A percentile compares a stretch with the other conserved stretches of the same genome.
Evolutionary conservation across 2,113 vertebrate genomes (phyloP).

Genomic region (Dendrocopos noguchii): DNA sequence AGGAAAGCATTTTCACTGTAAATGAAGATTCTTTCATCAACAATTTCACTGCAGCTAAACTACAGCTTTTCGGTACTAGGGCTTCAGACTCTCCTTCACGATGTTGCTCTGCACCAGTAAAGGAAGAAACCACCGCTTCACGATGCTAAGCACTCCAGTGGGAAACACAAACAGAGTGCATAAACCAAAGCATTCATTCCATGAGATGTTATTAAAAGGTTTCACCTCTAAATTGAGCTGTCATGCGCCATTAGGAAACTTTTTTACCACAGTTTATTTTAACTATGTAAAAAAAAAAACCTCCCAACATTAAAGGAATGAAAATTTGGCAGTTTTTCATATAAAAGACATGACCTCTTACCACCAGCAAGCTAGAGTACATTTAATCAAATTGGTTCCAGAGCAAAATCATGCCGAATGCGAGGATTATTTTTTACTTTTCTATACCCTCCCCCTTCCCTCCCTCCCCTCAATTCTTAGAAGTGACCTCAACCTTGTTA

Average conservation of each 20-base stretch:
- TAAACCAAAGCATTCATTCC: conserved; percentile 82
- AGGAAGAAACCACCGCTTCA: conserved; percentile 64
- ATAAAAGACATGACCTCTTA: conserved; percentile 67
- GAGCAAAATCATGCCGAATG: conserved; percentile 64
- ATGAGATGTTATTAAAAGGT: conserved; percentile 83
- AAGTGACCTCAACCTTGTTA: conserved; percentile 77
- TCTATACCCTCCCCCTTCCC: neutral
- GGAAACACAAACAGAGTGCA: conserved; percentile 80
- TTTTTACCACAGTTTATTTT: conserved; percentile 79
- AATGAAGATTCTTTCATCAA: conserved; percentile 73
- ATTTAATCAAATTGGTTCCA: conserved; percentile 79
- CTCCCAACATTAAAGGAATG: conserved; percentile 66
- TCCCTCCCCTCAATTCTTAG: conserved; percentile 44
- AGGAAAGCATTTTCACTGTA: conserved; percentile 67
- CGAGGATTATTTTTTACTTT: conserved; percentile 55
- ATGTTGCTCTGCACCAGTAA: conserved; percentile 65
- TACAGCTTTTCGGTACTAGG: conserved; percentile 67
- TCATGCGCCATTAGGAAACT: conserved; percentile 77
- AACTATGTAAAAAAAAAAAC: conserved; percentile 69
- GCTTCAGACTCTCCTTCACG: conserved; percentile 53
- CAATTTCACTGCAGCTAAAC: conserved; percentile 45
- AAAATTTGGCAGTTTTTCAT: conserved; percentile 75
- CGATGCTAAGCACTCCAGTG: conserved; percentile 76
- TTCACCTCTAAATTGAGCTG: conserved; percentile 85
- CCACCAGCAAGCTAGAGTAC: conserved; percentile 67